Base-by-base conservation (phyloP, 2,888 invertebrate genomes). In the Rhagophthalmus giganteus region DNA sequence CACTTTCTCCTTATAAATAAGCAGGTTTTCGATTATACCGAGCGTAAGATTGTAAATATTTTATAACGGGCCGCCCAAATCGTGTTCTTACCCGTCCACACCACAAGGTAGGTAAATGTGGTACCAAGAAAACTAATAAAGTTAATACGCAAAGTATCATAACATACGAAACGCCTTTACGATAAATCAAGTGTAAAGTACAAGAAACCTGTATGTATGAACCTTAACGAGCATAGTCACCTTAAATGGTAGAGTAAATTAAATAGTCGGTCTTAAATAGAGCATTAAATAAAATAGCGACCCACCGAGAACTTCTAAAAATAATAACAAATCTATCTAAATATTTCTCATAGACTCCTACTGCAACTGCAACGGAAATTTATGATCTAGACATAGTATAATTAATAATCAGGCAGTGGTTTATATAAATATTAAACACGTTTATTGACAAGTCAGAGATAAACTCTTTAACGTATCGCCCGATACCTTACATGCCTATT, bases 21-120 rank as follows among this genome's bases (percentile, higher is more conserved):
- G 7, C 30, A 13, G 30, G 30, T 11, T 30, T 30, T 13, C 20
- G 41, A 45, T 51, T 45, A 51, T 60, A 55, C 56, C 56, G 56
- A 57, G 58, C 58, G 53, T 42, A 58, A 55, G 60, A 63, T 57
- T 63, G 63, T 67, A 65, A 65, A 65, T 66, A 65, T 66, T 63
- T 66, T 61, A 38, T 37, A 63, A 62, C 58, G 64, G 63, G 64
- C 67, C 65, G 65, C 67, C 67, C 65, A 66, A 67, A 65, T 59
- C 67, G 59, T 67, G 67, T 67, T 64, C 58, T 64, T 62, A 61
- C 58, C 55, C 49, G 58, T 49, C 48, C 51, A 56, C 55, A 55
- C 55, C 63, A 64, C 64, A 59, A 55, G 20, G 37, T 11, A 37
- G 57, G 62, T 60, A 63, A 51, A 61, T 61, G 50, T 58, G 39